Percentiles rank a stretch among this genome's conserved stretches.
phyloP scores from a whole-genome alignment of 2,113 vertebrate species.

The Oncorhynchus masou region DNA sequence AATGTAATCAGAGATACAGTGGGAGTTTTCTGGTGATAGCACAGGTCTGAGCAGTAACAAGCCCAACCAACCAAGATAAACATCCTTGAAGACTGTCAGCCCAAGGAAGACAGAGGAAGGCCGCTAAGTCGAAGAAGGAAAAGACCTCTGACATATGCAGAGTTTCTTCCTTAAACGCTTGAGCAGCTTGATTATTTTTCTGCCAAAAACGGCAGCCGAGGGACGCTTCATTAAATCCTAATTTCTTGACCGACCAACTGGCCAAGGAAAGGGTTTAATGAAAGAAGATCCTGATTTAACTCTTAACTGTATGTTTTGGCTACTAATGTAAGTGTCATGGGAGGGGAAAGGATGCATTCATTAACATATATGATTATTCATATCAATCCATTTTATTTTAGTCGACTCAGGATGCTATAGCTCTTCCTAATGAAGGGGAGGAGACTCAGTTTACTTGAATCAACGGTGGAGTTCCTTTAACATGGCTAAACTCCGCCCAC shows the following conservation, averaged over 20 bases:
- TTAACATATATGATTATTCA: too few species aligned
- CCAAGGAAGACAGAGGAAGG: constrained; percentile 19
- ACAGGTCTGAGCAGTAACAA: constrained; percentile 21
- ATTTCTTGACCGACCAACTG: constrained; percentile 39
- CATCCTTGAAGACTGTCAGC: constrained; percentile 58
- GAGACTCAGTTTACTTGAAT: too few species aligned
- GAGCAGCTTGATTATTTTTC: constrained; percentile 52
- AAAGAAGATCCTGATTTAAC: neutral
- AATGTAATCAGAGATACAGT: constrained; percentile 48
- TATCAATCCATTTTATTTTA: too few species aligned
- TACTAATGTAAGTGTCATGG: neutral
- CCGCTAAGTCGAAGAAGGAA: neutral
- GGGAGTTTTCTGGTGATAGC: too few species aligned
- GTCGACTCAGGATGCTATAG: too few species aligned
- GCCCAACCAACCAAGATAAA: constrained; percentile 59
- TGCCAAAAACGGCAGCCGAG: constrained; percentile 44
- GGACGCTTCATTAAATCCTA: constrained; percentile 52
- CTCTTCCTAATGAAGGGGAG: too few species aligned
- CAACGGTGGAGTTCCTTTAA: too few species aligned
- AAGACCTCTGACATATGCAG: constrained; percentile 26
- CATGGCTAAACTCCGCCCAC: too few species aligned
- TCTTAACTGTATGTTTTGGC: neutral
- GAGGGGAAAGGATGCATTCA: neutral
- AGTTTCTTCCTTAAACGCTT: constrained; percentile 29
- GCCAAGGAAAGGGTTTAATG: neutral